These are phyloP conservation scores for Standfussiana lucernea DNA, from an alignment of 2,888 invertebrate species.

Conservation along the genomic window DNA sequence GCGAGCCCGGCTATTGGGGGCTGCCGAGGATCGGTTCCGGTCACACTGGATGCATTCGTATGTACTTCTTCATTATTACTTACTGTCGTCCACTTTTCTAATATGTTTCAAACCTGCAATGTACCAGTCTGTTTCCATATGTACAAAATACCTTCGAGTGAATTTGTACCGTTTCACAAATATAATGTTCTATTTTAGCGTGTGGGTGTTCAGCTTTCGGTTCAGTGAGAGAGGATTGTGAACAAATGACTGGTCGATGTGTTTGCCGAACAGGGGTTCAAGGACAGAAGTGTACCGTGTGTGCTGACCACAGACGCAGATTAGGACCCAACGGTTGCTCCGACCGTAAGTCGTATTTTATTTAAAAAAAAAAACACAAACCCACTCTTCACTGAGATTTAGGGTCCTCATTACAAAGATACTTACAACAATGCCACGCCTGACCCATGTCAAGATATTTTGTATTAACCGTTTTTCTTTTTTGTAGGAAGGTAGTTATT, in stretches of 20 bases:
- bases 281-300: slow-evolving; percentile 96
- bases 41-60: slow-evolving; percentile 95
- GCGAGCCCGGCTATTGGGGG: slow-evolving; percentile 98
- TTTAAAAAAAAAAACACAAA: slow-evolving; percentile 64
- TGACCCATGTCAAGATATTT: slow-evolving; percentile 76
- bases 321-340: slow-evolving; percentile 93
- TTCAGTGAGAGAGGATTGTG: slow-evolving; percentile 97
- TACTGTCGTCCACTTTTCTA: not conserved
- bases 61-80: slow-evolving; percentile 74
- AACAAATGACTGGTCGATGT: slow-evolving; percentile 97
- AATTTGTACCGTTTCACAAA: slow-evolving; percentile 11
- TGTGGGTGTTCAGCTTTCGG: slow-evolving; percentile 97
- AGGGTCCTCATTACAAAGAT: slow-evolving; percentile 68
- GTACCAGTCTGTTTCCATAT: slow-evolving; percentile 11
- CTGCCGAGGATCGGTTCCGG: slow-evolving; percentile 94
- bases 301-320: slow-evolving; percentile 94
- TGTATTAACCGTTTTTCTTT: slow-evolving; percentile 70
- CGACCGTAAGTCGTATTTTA: slow-evolving; percentile 83
- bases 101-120: not conserved
- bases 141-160: not conserved
- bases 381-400: slow-evolving; percentile 65
- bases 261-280: slow-evolving; percentile 96
- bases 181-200: slow-evolving; percentile 88
- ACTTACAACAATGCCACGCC: slow-evolving; percentile 71
- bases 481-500: slow-evolving; percentile 58